phyloP scores from a whole-genome alignment of 1,140 invertebrate genomes.

The Myzus persicae region DNA sequence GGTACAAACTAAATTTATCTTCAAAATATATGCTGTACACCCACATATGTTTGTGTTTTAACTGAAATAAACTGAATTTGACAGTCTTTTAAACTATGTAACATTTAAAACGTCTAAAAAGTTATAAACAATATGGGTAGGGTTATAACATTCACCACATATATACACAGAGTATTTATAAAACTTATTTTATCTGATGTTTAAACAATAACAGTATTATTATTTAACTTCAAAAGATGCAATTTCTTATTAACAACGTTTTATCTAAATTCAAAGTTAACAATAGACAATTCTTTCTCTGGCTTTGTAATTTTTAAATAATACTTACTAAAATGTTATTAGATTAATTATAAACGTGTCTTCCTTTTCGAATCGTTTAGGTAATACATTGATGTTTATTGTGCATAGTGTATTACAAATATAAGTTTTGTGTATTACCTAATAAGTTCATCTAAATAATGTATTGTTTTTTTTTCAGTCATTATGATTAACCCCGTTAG shows the following conservation, averaged over 20 bases:
- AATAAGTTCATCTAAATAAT: no score
- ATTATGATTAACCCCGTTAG: no score
- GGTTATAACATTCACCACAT: neutral
- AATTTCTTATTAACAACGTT: neutral
- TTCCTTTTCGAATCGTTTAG: no score
- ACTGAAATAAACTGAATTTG: conserved; percentile 1
- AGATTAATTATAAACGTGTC: no score
- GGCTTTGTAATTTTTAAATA: no score
- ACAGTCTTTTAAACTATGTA: conserved; percentile 13
- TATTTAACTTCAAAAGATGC: neutral
- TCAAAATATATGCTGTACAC: neutral
- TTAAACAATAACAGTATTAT: neutral
- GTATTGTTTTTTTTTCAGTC: no score
- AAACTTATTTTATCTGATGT: neutral
- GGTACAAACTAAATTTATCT: conserved; percentile 10
- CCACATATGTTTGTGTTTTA: neutral
- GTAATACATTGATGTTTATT: no score
- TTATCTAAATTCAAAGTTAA: no score
- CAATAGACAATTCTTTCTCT: no score
- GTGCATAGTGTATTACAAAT: no score
- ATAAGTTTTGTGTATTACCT: no score
- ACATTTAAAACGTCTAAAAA: neutral
- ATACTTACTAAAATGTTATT: no score
- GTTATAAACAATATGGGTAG: conserved; percentile 12
- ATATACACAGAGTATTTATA: neutral